phyloP scores from a whole-genome alignment of 2,888 invertebrate species.

The Leptinotarsa rubiginosa region DNA sequence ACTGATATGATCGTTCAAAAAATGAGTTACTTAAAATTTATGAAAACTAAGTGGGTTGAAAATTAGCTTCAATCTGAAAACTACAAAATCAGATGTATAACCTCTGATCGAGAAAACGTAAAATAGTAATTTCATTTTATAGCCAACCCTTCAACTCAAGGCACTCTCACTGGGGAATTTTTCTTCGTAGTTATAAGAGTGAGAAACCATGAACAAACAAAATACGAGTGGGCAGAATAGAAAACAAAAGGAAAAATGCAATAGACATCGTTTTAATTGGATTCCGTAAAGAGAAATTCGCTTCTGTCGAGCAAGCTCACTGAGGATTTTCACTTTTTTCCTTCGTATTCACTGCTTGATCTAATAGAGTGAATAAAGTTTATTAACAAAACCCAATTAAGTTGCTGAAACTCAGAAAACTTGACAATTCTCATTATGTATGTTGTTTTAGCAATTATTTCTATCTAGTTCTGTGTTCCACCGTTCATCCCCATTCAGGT shows the following conservation, averaged over 20 bases:
- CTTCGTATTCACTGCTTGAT: constrained; percentile 1
- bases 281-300: constrained; percentile 9
- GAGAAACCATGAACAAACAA: background rate
- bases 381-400: constrained; percentile 13
- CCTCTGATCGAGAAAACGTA: no score
- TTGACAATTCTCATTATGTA: background rate
- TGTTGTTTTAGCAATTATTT: background rate
- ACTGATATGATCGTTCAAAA: no score
- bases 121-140: no score
- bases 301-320: constrained; percentile 14
- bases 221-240: background rate
- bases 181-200: background rate
- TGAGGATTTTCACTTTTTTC: constrained; percentile 11
- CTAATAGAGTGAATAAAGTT: constrained; percentile 9
- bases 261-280: constrained; percentile 26
- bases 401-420: constrained; percentile 7
- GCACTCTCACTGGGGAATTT: background rate
- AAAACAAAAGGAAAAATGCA: constrained; percentile 21
- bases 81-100: no score
- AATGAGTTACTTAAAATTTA: no score
- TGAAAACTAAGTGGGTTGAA: no score
- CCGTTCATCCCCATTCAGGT: background rate
- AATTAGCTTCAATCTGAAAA: no score
- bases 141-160: no score
- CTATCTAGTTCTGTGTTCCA: background rate